Evolutionary conservation across 2,113 vertebrate species (phyloP).

Genomic region (Trachemys scripta): DNA sequence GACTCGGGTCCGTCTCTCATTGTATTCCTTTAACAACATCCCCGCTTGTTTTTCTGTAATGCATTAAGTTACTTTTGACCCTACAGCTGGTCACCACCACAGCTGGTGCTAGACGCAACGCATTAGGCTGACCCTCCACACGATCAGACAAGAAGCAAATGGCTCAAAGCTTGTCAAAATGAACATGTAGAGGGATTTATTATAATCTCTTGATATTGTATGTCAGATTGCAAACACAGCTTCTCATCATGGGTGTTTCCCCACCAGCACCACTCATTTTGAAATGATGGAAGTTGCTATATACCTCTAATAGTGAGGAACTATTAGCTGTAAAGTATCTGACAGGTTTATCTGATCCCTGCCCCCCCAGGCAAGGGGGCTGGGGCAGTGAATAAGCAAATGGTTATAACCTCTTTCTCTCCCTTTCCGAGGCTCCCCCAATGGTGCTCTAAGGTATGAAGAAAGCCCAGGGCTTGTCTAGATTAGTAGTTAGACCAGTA

Average conservation of each 20-base stretch:
- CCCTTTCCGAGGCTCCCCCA: not conserved
- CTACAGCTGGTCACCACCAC: not conserved
- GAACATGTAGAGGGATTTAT: not conserved
- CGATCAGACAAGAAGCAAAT: constrained; percentile 5
- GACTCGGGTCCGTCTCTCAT: no score
- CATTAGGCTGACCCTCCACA: not conserved
- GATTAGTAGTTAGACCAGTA: not conserved
- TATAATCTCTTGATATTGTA: not conserved
- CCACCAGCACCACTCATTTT: constrained; percentile 20
- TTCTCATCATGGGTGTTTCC: not conserved
- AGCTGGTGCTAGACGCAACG: not conserved
- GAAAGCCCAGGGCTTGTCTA: not conserved
- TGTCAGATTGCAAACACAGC: not conserved
- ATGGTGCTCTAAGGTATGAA: not conserved
- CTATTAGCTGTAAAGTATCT: constrained; percentile 10
- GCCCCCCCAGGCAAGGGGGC: not conserved
- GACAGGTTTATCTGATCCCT: not conserved
- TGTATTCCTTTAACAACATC: not conserved
- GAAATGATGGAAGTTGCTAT: not conserved
- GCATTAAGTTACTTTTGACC: not conserved
- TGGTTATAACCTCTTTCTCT: not conserved
- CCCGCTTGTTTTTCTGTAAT: constrained; percentile 45
- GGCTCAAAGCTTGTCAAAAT: not conserved
- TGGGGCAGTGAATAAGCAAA: not conserved
- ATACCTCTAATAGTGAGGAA: constrained; percentile 7